Conservation (phyloP, 2,888 invertebrate species). For the Poecilus cupreus region DNA sequence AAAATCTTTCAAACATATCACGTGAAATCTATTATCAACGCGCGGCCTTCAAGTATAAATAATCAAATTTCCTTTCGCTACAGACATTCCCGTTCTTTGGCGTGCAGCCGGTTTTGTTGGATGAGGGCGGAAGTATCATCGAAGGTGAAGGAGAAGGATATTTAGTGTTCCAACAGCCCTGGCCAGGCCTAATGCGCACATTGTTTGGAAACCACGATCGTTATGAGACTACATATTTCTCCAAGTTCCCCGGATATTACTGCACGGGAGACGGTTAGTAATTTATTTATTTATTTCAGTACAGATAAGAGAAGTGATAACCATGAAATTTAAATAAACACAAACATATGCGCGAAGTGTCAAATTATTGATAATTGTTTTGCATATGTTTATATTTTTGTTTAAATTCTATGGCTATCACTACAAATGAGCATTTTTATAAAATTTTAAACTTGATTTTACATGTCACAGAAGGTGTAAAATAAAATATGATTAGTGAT, state of each 20-base stretch:
- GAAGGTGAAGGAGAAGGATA: conserved; percentile 95
- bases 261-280: conserved; percentile 96
- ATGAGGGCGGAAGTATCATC: conserved; percentile 90
- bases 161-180: conserved; percentile 94
- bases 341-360: too few relatives aligned
- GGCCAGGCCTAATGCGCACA: conserved; percentile 99
- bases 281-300: too few relatives aligned
- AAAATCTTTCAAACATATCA: neutral
- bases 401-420: too few relatives aligned
- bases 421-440: too few relatives aligned
- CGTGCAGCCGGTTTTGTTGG: conserved; percentile 89
- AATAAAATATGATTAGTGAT: too few relatives aligned
- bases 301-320: too few relatives aligned
- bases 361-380: too few relatives aligned
- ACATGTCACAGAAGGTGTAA: too few relatives aligned
- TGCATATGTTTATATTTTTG: too few relatives aligned
- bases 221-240: conserved; percentile 94
- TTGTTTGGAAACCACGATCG: conserved; percentile 93
- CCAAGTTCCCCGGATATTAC: conserved; percentile 97
- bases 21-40: neutral
- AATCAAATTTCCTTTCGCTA: conserved; percentile 60
- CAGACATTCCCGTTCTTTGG: conserved; percentile 98
- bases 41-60: neutral
- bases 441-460: too few relatives aligned
- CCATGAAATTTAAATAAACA: too few relatives aligned